Base-by-base conservation (phyloP, 64 coral and sea anemone genomes). In the Pocillopora damicornis region DNA sequence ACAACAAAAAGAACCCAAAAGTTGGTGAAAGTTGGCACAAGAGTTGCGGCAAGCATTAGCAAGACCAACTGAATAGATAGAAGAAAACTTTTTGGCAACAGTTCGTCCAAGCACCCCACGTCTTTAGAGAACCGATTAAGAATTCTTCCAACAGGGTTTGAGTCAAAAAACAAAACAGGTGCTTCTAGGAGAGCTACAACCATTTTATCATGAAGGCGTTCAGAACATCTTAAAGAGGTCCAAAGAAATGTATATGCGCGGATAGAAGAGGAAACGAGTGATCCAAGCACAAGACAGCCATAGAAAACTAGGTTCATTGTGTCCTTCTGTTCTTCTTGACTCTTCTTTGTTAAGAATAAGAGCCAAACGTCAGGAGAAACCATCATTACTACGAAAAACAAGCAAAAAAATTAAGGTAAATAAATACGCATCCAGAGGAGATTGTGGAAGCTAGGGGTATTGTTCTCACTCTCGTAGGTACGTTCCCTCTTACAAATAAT, bases 81-180 rank as follows among this genome's bases (percentile, higher is more conserved):
- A 0, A 88, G 87, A 63, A 79, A 88, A 1, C n/a, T 59, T 9
- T 36, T 61, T 11, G 87, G 87, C 23, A 88, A 61, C 59, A 88
- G 58, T 6, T 88, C 87, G 65, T 88, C 87, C 59, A 88, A 62
- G 6, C 58, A 57, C 0, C 87, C 87, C 0, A 78, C 64, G 15
- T 88, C 87, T 76, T 73, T 22, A 26, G 83, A 86, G 38, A 86
- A 86, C 0, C 83, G 35, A 73, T 86, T 86, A 13, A 86, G 26
- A 74, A 86, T 74, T 58, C 83, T 4, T 1, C 83, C 83, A 30
- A 37, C 66, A 15, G 83, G 83, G 22, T 73, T 86, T 12, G 15
- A 18, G 25, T 86, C 83, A 68, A 86, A 86, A 57, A 74, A 86
- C 1, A 63, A 67, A 13, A 86, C 37, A 4, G 83, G 83, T 4